These are phyloP conservation scores for Dinocampus coccinellae DNA, from an alignment of 2,888 invertebrate species.

Conservation along the genomic window DNA sequence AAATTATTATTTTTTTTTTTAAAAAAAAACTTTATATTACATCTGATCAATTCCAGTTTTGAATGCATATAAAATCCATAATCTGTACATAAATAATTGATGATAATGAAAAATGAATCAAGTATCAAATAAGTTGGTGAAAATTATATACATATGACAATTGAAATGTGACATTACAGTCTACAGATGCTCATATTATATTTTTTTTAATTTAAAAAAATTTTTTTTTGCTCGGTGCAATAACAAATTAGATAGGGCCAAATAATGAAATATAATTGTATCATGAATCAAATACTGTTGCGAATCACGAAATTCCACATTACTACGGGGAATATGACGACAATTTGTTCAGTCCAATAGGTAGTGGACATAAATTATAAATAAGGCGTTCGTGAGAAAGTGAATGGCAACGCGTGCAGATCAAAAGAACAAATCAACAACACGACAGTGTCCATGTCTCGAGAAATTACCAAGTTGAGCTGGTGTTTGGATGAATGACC, in stretches of 20 bases:
- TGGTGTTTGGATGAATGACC: neutral
- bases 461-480: conserved; percentile 30
- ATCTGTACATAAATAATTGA: no score
- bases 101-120: neutral
- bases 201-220: no score
- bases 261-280: no score
- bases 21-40: neutral
- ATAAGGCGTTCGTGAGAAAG: conserved; percentile 41
- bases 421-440: conserved; percentile 22
- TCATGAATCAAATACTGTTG: neutral
- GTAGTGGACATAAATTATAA: conserved; percentile 38
- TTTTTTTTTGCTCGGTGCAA: no score
- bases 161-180: neutral
- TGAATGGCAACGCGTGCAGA: conserved; percentile 38
- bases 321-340: conserved; percentile 23
- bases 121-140: neutral
- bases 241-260: no score
- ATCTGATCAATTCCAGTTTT: neutral
- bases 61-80: no score
- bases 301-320: neutral
- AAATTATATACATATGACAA: neutral
- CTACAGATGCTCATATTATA: neutral
- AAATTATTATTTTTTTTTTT: neutral
- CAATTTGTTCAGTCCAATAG: conserved; percentile 38
- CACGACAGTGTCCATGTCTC: neutral